Evolutionary conservation across 1,140 invertebrate species (phyloP).

Genomic region (Adoxophyes honmai): DNA sequence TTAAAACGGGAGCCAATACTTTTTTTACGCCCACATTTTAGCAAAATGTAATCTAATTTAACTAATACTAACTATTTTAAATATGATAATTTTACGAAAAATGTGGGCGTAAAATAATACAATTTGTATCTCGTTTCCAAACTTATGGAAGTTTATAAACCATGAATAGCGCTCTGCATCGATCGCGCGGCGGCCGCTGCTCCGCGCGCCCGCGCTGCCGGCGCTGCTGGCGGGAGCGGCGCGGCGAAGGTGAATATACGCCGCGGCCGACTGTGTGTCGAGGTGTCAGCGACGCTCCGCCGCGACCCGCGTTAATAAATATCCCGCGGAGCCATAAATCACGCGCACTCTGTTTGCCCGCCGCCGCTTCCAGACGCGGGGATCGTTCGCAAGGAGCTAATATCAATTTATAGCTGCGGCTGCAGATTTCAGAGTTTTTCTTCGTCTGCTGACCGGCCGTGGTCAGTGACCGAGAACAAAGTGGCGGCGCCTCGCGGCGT

Average conservation of each 20-base stretch:
- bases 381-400: neutral
- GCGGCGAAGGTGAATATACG: neutral
- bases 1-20: too few species aligned
- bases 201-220: neutral
- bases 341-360: neutral
- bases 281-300: neutral
- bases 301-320: neutral
- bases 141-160: too few species aligned
- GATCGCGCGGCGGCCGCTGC: neutral
- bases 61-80: too few species aligned
- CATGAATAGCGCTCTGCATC: neutral
- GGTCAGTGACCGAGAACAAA: neutral
- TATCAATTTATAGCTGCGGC: too few species aligned
- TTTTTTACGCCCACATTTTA: too few species aligned
- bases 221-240: neutral
- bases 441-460: too few species aligned
- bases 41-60: too few species aligned
- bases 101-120: too few species aligned
- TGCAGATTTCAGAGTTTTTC: too few species aligned
- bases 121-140: too few species aligned
- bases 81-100: too few species aligned
- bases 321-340: conserved; percentile 10
- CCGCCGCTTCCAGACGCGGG: neutral
- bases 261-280: neutral
- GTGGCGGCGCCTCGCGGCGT: neutral